Base-by-base conservation (phyloP, 2,797 vertebrate species). In the Rhinichthys osculus region DNA sequence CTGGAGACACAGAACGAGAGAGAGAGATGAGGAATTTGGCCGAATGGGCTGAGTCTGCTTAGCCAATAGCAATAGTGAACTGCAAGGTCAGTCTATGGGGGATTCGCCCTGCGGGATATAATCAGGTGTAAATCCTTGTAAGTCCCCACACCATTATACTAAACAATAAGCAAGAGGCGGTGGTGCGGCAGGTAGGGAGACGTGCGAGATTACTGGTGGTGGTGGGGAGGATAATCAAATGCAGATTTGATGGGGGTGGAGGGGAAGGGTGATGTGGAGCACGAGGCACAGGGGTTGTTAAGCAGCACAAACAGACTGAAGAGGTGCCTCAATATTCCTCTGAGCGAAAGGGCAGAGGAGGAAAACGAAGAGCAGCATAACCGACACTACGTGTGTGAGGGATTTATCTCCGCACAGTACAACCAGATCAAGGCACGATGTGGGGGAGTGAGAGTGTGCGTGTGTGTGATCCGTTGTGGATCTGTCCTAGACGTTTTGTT, bases 31-130 rank as follows among this genome's bases (percentile, higher is more conserved):
- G 80, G 62, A 88, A 82, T 81, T 73, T 82, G 69, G 91, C 88
- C 74, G 82, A 91, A 92, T 90, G 91, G 92, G 91, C 91, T 91
- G 92, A 90, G 85, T 78, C 90, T 84, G 83, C 91, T 91, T 88
- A 93, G 93, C 92, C 84, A 66, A 86, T 78, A 66, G 85, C 83
- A 80, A 40, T 85, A 42, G 66, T 85, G 83, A 88, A 88, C 79
- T 83, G 84, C 87, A 87, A 89, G 90, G 90, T 87, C 80, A 88
- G 86, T 87, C 87, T 71, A 78, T 85, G 80, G 87, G 78, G 87
- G 87, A 87, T 83, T 90, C 52, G 66, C 77, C 82, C 85, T 89
- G 84, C 50, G 74, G 78, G 62, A 81, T 84, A 89, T 89, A 87
- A 89, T 90, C 90, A 88, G 79, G 87, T 80, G 78, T 83, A 88